Evolutionary conservation across 2,797 vertebrate genomes (phyloP).

Genomic region (Lepus oiostolus): DNA sequence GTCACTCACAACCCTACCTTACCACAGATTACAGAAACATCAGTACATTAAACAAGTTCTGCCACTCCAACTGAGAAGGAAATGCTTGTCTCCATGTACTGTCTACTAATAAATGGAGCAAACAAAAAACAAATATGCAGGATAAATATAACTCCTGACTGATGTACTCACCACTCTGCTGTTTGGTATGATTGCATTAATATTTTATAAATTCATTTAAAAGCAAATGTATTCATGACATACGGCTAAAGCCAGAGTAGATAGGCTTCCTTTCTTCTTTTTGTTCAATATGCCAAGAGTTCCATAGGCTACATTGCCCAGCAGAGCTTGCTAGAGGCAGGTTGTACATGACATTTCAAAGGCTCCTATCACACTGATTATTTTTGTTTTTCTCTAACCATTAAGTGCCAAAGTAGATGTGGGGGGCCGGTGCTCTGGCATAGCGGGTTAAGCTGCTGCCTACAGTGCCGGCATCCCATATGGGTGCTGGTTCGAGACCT

Average conservation of each 20-base stretch:
- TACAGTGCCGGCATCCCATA: too few relatives aligned
- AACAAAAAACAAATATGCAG: slow-evolving; percentile 75
- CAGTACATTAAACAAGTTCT: slow-evolving; percentile 79
- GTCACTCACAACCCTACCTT: slow-evolving; percentile 75
- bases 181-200: slow-evolving; percentile 80
- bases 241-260: slow-evolving; percentile 72
- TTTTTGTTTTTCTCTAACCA: slow-evolving; percentile 65
- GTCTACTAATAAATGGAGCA: slow-evolving; percentile 77
- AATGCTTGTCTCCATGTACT: slow-evolving; percentile 69
- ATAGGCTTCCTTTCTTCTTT: slow-evolving; percentile 56
- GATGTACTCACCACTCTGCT: slow-evolving; percentile 67
- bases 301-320: slow-evolving; percentile 21
- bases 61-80: slow-evolving; percentile 68
- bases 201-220: slow-evolving; percentile 83
- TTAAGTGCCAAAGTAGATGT: slow-evolving; percentile 42
- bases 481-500: too few relatives aligned
- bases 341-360: slow-evolving; percentile 63
- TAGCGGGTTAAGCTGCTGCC: too few relatives aligned
- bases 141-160: slow-evolving; percentile 79
- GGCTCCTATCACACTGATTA: slow-evolving; percentile 47
- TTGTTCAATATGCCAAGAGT: slow-evolving; percentile 69
- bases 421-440: too few relatives aligned
- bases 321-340: slow-evolving; percentile 55
- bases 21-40: slow-evolving; percentile 76
- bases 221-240: slow-evolving; percentile 75